phyloP scores from a whole-genome alignment of 2,113 vertebrate genomes.

The Ramphastos sulfuratus region DNA sequence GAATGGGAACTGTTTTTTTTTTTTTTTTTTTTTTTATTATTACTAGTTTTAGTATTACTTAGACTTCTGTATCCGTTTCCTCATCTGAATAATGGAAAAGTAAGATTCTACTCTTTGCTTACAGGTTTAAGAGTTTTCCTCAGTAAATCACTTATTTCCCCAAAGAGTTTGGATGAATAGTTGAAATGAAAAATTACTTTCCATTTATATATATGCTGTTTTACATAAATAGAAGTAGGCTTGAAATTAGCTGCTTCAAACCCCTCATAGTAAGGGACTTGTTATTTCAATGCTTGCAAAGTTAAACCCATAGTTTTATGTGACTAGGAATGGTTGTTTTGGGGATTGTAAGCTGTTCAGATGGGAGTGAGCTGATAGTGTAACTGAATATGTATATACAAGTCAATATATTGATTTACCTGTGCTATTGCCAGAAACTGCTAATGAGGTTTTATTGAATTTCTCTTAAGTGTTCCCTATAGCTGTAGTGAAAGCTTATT shows the following conservation, averaged over 20 bases:
- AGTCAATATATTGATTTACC: background rate
- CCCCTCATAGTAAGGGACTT: background rate
- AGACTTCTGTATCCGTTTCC: background rate
- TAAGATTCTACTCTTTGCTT: background rate
- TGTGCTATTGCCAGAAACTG: background rate
- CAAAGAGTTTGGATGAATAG: background rate
- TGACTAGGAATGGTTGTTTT: background rate
- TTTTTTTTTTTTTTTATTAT: background rate
- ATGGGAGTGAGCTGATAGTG: background rate
- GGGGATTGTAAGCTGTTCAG: background rate
- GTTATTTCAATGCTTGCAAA: background rate
- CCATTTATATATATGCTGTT: background rate
- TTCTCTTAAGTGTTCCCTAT: background rate
- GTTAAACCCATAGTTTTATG: background rate
- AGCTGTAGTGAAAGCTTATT: background rate
- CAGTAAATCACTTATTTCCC: background rate
- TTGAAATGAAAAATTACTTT: background rate
- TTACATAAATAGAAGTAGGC: background rate
- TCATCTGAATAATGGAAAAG: background rate
- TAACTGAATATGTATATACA: background rate
- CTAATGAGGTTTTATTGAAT: background rate
- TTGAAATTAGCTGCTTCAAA: background rate
- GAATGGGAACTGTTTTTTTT: background rate
- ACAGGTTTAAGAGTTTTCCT: background rate
- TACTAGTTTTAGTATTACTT: background rate